Evolutionary conservation across 2,797 vertebrate species (phyloP), one percentile per base, ranked within the genome.

Genomic region (Nasua narica): DNA sequence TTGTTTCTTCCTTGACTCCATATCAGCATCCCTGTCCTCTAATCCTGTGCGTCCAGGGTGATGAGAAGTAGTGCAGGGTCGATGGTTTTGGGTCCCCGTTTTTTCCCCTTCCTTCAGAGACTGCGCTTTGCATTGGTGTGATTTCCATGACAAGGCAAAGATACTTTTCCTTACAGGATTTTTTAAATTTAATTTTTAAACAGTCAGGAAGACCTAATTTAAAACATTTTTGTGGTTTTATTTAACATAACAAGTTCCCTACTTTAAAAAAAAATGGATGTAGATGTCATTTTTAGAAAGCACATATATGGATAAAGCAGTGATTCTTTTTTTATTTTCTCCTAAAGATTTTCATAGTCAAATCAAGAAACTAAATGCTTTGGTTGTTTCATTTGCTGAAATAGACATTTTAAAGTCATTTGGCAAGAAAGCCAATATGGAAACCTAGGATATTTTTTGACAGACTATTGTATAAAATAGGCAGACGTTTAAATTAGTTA

Each of bases 241-340:
- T 89, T 18, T 97, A 97, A 96, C 60, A 67, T 97, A 86, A 46
- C 91, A 95, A 97, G 91, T 97, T 96, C 81, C 94, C 96, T 96
- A 92, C 91, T 94, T 95, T 91, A 96, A 94, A 76, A 91, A 87
- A 87, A 97, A 94, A 95, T 94, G 95, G 76, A 95, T 79, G 76
- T 25, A 27, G 91, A 40, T 89, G 27, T 23, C 84, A 93, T 92
- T 89, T 96, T 92, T 95, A 96, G 91, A 97, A 97, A 94, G 84
- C 35, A 94, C 62, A 54, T 95, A 94, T 69, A 83, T 96, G 87
- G 91, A 82, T 96, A 93, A 91, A 94, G 37, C 92, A 87, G 23
- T 50, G 62, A 40, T 96, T 97, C 86, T 81, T 70, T 94, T 97
- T 87, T 67, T 70, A 92, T 81, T 96, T 96, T 60, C 79, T 87